phyloP scores from a whole-genome alignment of 2,113 vertebrate genomes.

The Entelurus aequoreus region DNA sequence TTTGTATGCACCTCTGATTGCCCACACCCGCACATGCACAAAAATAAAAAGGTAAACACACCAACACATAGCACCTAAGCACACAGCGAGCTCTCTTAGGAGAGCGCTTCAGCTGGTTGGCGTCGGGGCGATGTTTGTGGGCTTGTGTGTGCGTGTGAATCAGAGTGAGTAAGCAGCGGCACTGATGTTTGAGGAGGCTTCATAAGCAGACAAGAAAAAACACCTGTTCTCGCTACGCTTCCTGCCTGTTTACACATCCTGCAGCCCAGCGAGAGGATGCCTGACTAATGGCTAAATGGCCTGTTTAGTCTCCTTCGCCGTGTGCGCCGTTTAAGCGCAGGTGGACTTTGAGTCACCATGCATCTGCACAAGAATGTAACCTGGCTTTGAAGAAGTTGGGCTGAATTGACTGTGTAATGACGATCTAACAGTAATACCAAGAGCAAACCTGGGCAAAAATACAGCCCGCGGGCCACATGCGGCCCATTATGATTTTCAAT shows the following conservation, averaged over 20 bases:
- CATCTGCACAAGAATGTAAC: too few species aligned
- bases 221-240: constrained; percentile 57
- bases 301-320: constrained; percentile 10
- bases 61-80: constrained; percentile 53
- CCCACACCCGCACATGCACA: constrained; percentile 11
- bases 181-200: constrained; percentile 67
- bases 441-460: too few species aligned
- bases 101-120: constrained; percentile 55
- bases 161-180: constrained; percentile 66
- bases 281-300: constrained; percentile 35
- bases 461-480: too few species aligned
- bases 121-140: constrained; percentile 64
- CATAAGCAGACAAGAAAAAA: constrained; percentile 43
- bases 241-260: constrained; percentile 54
- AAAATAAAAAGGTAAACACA: constrained; percentile 37
- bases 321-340: constrained; percentile 13
- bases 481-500: too few species aligned
- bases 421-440: too few species aligned
- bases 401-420: too few species aligned
- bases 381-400: too few species aligned
- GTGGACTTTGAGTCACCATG: constrained; percentile 4
- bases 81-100: constrained; percentile 47
- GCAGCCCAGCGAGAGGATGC: constrained; percentile 31
- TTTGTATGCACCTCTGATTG: constrained; percentile 62
- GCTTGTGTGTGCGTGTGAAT: constrained; percentile 68